These are phyloP conservation scores for Rhopilema esculentum DNA, from an alignment of 30 jellyfish, hydroid and myxozoan species.

Conservation along the genomic window DNA sequence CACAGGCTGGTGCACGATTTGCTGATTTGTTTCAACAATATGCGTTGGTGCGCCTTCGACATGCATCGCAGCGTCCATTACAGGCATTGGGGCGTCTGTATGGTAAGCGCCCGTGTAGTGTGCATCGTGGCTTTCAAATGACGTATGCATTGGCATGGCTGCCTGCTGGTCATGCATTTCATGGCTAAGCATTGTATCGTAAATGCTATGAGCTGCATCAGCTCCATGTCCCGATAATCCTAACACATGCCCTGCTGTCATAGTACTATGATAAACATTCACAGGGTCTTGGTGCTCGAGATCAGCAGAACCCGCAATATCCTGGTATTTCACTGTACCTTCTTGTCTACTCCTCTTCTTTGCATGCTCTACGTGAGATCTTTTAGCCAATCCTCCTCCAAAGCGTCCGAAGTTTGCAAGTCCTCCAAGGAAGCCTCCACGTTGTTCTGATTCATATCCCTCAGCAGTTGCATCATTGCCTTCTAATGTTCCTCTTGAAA, in stretches of 20 bases:
- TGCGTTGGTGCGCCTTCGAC: constrained; percentile 64
- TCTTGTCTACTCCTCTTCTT: constrained; percentile 29
- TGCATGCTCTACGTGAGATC: constrained; percentile 48
- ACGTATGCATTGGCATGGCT: constrained; percentile 20
- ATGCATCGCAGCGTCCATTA: constrained; percentile 22
- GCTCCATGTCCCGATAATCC: constrained; percentile 6
- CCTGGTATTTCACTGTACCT: constrained; percentile 70
- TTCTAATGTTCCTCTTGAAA: constrained; percentile 21
- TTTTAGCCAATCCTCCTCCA: constrained; percentile 55
- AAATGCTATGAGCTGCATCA: constrained; percentile 11
- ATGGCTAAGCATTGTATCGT: constrained; percentile 46
- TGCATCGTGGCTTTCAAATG: constrained; percentile 24
- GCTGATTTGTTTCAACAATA: constrained; percentile 43
- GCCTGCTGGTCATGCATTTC: constrained; percentile 8
- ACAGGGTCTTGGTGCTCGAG: constrained; percentile 17
- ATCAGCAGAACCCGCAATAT: constrained; percentile 18
- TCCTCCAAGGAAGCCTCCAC: constrained; percentile 22
- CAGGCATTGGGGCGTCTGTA: constrained; percentile 25
- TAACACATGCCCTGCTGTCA: neutral
- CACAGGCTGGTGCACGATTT: constrained; percentile 39
- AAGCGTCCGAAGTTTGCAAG: constrained; percentile 46
- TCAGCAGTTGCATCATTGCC: constrained; percentile 29
- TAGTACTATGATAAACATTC: constrained; percentile 13
- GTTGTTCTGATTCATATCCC: constrained; percentile 32
- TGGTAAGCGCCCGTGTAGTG: constrained; percentile 10